Conservation (phyloP, 1,140 invertebrate species). For the Drosophila sturtevanti region DNA sequence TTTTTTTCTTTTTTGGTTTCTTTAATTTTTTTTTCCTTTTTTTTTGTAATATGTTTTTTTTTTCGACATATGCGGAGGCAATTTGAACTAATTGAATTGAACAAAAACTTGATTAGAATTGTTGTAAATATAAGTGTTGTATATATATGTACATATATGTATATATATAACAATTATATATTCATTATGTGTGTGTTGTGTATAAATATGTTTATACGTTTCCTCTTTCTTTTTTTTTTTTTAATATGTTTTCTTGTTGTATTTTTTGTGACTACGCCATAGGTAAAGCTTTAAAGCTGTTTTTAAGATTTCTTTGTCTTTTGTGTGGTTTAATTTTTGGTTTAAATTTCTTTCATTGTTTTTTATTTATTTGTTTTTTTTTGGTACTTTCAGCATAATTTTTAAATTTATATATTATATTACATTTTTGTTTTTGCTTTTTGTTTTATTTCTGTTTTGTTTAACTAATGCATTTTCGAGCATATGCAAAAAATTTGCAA, state of each 20-base stretch:
- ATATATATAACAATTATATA: conserved; percentile 30
- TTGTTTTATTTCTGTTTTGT: conserved; percentile 39
- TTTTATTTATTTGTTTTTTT: conserved; percentile 50
- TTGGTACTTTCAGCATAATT: conserved; percentile 74
- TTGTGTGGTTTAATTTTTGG: conserved; percentile 55
- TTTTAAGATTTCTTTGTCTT: conserved; percentile 11
- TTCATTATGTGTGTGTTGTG: conserved; percentile 38
- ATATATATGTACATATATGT: conserved; percentile 20
- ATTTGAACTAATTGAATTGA: conserved; percentile 48
- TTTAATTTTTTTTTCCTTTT: conserved; percentile 1
- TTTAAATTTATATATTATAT: conserved; percentile 50
- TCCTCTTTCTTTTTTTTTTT: conserved; percentile 10
- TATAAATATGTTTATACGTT: conserved; percentile 39
- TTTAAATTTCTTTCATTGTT: conserved; percentile 7
- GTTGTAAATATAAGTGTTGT: conserved; percentile 52
- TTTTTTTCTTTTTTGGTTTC: not conserved
- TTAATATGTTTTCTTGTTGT: conserved; percentile 19
- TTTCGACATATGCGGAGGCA: conserved; percentile 63
- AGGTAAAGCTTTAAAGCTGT: conserved; percentile 69
- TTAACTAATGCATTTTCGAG: conserved; percentile 69
- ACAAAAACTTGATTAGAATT: conserved; percentile 57
- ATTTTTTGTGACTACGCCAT: conserved; percentile 57
- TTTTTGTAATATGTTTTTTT: conserved; percentile 14
- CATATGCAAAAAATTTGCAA: conserved; percentile 63
- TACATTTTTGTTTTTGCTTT: conserved; percentile 34